phyloP scores from a whole-genome alignment of 2,113 vertebrate genomes.

The Malaclemys terrapin region DNA sequence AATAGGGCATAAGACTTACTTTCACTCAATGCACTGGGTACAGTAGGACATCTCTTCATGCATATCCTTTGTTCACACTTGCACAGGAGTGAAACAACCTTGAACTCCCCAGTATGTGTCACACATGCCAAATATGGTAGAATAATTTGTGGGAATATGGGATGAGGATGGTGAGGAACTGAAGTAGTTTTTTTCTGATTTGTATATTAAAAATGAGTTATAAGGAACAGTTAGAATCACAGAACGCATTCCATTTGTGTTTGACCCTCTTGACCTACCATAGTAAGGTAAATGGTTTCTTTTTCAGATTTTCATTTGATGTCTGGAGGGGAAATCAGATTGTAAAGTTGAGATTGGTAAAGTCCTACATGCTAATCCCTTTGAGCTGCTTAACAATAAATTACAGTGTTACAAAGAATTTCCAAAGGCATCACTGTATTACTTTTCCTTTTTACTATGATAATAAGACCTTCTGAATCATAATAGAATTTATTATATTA shows the following conservation, averaged over 20 bases:
- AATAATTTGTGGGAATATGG: not conserved
- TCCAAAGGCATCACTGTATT: not conserved
- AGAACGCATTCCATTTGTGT: not conserved
- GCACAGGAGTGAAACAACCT: not conserved
- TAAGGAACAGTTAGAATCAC: not conserved
- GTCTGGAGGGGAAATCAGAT: not conserved
- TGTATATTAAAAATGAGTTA: not conserved
- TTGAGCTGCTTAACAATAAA: slow-evolving; percentile 45
- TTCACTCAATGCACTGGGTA: not conserved
- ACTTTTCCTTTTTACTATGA: slow-evolving; percentile 50
- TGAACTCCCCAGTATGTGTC: no score
- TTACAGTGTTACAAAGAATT: not conserved
- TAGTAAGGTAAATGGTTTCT: not conserved
- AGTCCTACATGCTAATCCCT: not conserved
- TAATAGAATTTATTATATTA: slow-evolving; percentile 73
- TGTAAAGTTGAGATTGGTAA: not conserved
- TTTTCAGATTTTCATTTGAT: not conserved
- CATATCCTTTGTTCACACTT: not conserved
- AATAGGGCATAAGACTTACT: not conserved
- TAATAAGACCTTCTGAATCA: slow-evolving; percentile 66
- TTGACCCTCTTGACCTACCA: not conserved
- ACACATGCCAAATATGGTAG: not conserved
- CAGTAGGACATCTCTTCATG: not conserved
- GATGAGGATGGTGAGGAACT: not conserved
- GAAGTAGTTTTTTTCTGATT: not conserved